Evolutionary conservation across 92 coral and sea anemone species (phyloP).

Genomic region (Umimayanthus chanpuru): DNA sequence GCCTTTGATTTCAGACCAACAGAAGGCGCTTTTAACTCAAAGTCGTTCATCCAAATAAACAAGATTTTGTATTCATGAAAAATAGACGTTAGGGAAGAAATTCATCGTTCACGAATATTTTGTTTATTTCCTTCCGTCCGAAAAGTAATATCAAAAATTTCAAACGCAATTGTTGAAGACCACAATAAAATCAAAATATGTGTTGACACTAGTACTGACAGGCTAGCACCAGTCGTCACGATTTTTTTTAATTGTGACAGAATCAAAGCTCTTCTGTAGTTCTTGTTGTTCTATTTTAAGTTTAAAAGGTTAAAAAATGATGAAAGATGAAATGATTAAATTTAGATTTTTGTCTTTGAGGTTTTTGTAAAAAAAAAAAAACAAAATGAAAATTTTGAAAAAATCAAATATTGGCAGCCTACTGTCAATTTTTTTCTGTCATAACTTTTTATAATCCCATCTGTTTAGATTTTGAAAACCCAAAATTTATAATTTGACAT

Average conservation of each 20-base stretch:
- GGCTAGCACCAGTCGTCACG: background rate
- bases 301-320: too few relatives aligned
- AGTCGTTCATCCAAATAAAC: background rate
- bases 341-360: background rate
- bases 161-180: conserved; percentile 4
- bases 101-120: background rate
- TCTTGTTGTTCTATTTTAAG: background rate
- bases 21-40: background rate
- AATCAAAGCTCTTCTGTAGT: too few relatives aligned
- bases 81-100: background rate
- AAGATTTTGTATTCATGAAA: background rate
- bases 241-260: background rate
- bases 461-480: background rate
- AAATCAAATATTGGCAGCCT: background rate
- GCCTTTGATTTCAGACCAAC: background rate
- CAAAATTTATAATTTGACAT: too few relatives aligned
- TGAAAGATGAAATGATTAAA: background rate
- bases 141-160: background rate
- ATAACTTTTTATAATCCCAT: too few relatives aligned
- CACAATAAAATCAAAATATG: background rate
- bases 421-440: background rate
- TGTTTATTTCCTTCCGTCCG: conserved; percentile 17
- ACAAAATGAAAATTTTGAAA: background rate
- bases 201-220: background rate
- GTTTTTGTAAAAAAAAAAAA: too few relatives aligned